Base-by-base conservation (phyloP, 2,888 invertebrate genomes). In the Apocheima hispidaria region DNA sequence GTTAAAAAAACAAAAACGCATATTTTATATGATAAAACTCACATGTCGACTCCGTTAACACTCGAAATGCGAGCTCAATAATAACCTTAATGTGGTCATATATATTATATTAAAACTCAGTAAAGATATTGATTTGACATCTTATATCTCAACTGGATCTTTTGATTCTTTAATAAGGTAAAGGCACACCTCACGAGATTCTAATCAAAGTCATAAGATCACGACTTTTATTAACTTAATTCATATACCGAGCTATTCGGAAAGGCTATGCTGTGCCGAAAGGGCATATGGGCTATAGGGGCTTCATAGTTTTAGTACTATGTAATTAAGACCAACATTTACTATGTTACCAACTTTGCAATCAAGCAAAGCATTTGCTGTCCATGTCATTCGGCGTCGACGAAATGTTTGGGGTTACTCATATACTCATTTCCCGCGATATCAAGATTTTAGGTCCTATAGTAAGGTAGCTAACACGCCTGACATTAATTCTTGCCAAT, bases 131-230 rank as follows among this genome's bases (percentile, higher is more conserved):
- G 70, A 75, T 70, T 70, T 64, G 48, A 55, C 59, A 59, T 60
- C 50, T 40, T 49, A 72, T 78, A 79, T 79, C 78, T 48, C 68
- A 60, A 71, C 64, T 69, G 69, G 60, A 81, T 79, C 79, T 73
- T 36, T 53, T 57, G 63, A 65, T 72, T 61, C 68, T 71, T 78
- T 79, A 80, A 82, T 82, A 81, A 82, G 72, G 36, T 72, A 73
- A n/a, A n/a, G n/a, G n/a, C 75, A 76, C 77, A 77, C 78, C 77
- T 77, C 75, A 75, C 68, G 62, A 53, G 78, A 81, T 78, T 46
- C 4, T 60, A 71, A 81, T 79, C 78, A 26, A 4, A 40, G 28
- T 35, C 35, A 23, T 59, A 51, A 54, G 63, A 62, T 66, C 52
- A 66, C 71, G 76, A 77, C 68, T 69, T 65, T 53, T 70, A 73